phyloP scores from a whole-genome alignment of 2,797 vertebrate genomes.

The Pseudochirops cupreus region DNA sequence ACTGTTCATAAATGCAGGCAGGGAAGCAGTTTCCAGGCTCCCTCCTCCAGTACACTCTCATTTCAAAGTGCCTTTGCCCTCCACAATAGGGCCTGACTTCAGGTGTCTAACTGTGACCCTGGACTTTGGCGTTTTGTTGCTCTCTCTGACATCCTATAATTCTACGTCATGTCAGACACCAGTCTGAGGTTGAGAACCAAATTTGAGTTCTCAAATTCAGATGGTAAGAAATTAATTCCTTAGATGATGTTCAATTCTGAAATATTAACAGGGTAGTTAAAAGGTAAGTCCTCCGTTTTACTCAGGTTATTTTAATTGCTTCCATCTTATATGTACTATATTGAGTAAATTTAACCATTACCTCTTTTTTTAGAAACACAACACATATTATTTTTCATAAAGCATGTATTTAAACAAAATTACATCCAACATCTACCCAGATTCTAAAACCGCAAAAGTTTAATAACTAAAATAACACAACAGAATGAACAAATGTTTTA shows the following conservation, averaged over 20 bases:
- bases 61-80: not conserved
- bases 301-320: constrained; percentile 54
- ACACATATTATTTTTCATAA: constrained; percentile 58
- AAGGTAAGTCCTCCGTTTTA: constrained; percentile 32
- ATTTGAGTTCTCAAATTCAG: not conserved
- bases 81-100: not conserved
- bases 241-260: constrained; percentile 39
- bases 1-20: not conserved
- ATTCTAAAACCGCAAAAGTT: constrained; percentile 76
- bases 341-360: constrained; percentile 54
- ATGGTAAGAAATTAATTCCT: not conserved
- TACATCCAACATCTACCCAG: constrained; percentile 56
- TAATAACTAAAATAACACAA: constrained; percentile 86
- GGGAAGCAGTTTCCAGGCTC: not conserved
- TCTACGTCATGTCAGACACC: not conserved
- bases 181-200: not conserved
- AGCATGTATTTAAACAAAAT: constrained; percentile 60
- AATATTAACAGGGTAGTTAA: constrained; percentile 57
- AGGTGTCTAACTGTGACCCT: not conserved
- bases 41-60: not conserved
- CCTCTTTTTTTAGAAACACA: constrained; percentile 48
- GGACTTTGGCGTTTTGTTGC: not conserved
- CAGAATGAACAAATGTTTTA: constrained; percentile 91
- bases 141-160: not conserved
- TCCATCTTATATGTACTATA: constrained; percentile 53